Evolutionary conservation across 2,113 vertebrate genomes (phyloP), one percentile per base, ranked within the genome.

Genomic region (Pyrgilauda ruficollis): DNA sequence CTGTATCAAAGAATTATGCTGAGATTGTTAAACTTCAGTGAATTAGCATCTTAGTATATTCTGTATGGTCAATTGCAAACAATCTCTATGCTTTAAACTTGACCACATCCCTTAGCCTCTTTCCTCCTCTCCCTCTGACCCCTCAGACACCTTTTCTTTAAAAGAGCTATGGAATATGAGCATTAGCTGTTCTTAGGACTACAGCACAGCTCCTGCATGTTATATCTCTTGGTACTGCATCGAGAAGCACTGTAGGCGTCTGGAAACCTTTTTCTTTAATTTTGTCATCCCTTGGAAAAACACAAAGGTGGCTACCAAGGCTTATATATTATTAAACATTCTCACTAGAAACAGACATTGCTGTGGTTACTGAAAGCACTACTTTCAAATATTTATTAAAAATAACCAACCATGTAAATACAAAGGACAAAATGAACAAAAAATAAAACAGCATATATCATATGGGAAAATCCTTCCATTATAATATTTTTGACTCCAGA

Each of bases 1-100:
- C 84, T 90, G 23, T 67, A 90, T 66, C 87, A 91, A n/a, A 33
- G 24, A 84, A 56, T 58, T 73, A 53, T 55, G 37, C 62, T 78
- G 28, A 96, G 68, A n/a, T 72, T 52, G 64, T 91, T 95, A 82
- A 73, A 94, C 46, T 92, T 55, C 46, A 82, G 70, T 89, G 75
- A 96, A 78, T 69, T 50, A 73, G 33, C 81, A 94, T 86, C 58
- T 76, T 58, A 44, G 17, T 47, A 90, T 87, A 20, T 62, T 89
- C 55, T 30, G 28, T 80, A 59, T 7, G 55, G 83, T 80, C 15
- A 22, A 0, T 82, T 93, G 39, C 39, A 41, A 41, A 96, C 14
- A 78, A 55, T 19, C 9, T 73, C 31, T 81, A 12, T 55, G 49
- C 3, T 72, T 93, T 24, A 28, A 86, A n/a, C 20, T 31, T 56